These are phyloP conservation scores for Gallinago solitaria DNA, from an alignment of 2,797 vertebrate genomes.

Conservation along the genomic window DNA sequence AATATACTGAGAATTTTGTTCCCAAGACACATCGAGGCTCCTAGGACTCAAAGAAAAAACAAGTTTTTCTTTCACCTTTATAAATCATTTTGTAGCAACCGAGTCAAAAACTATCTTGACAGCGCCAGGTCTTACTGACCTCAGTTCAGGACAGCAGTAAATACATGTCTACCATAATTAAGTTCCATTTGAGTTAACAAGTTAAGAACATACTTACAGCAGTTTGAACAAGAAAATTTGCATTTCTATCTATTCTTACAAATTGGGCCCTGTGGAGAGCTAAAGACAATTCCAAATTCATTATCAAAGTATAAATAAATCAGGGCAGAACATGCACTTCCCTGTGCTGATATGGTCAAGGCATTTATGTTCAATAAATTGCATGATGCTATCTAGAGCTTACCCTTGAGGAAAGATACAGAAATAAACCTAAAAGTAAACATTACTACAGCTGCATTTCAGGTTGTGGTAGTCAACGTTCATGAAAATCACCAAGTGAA, in stretches of 20 bases:
- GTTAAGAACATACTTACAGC: background rate
- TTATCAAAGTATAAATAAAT: constrained; percentile 14
- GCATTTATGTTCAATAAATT: background rate
- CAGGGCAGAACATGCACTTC: background rate
- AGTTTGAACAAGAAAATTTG: background rate
- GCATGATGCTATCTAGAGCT: background rate
- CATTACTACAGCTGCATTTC: background rate
- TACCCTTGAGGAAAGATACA: background rate
- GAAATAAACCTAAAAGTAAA: background rate
- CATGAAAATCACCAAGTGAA: background rate
- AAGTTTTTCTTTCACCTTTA: background rate
- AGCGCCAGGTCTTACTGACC: constrained; percentile 48
- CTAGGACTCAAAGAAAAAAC: background rate
- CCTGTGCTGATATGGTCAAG: background rate
- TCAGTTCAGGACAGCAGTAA: constrained; percentile 43
- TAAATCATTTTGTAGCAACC: constrained; percentile 20
- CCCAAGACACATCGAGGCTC: background rate
- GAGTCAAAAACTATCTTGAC: constrained; percentile 10
- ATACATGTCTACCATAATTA: background rate
- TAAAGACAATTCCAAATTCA: background rate
- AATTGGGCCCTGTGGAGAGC: background rate
- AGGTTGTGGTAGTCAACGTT: background rate
- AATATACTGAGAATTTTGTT: background rate
- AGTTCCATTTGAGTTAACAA: background rate
- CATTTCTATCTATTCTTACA: background rate